These are phyloP conservation scores for Oncopodura yosiiana DNA, from an alignment of 1,140 invertebrate species.

Conservation along the genomic window DNA sequence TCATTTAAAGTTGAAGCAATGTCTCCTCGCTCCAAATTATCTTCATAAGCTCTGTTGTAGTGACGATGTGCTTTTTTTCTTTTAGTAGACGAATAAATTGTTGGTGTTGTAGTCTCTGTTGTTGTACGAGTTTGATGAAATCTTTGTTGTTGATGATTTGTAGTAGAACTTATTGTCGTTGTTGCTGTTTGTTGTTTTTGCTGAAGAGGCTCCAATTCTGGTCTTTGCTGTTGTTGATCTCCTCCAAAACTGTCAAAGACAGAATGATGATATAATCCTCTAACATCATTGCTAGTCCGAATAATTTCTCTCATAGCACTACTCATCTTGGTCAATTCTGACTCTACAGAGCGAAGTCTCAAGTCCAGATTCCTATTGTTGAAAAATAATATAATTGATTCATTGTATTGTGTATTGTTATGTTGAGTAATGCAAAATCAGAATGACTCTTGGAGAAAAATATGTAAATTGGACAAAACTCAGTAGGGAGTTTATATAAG, in stretches of 20 bases:
- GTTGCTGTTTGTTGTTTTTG: not conserved
- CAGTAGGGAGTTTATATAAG: no score
- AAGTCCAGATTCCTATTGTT: constrained; percentile 3
- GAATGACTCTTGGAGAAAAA: no score
- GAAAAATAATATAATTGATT: no score
- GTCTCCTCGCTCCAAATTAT: constrained; percentile 22
- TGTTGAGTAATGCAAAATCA: no score
- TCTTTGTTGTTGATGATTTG: not conserved
- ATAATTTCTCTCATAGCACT: constrained; percentile 1
- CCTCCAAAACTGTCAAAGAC: no score
- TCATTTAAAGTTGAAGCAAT: constrained; percentile 26
- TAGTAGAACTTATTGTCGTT: not conserved
- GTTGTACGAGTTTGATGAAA: no score
- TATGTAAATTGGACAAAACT: no score
- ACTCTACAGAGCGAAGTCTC: constrained; percentile 3
- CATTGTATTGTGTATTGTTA: no score
- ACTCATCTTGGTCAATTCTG: constrained; percentile 1
- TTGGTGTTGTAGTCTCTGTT: not conserved
- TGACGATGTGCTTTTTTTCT: not conserved
- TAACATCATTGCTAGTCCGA: no score
- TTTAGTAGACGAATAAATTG: not conserved
- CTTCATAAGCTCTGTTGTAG: constrained; percentile 1
- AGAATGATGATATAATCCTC: no score
- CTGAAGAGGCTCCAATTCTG: no score
- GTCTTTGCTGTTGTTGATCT: no score